Conservation (phyloP, 35 echinoderm and acorn worm species). For the Apostichopus californicus region DNA sequence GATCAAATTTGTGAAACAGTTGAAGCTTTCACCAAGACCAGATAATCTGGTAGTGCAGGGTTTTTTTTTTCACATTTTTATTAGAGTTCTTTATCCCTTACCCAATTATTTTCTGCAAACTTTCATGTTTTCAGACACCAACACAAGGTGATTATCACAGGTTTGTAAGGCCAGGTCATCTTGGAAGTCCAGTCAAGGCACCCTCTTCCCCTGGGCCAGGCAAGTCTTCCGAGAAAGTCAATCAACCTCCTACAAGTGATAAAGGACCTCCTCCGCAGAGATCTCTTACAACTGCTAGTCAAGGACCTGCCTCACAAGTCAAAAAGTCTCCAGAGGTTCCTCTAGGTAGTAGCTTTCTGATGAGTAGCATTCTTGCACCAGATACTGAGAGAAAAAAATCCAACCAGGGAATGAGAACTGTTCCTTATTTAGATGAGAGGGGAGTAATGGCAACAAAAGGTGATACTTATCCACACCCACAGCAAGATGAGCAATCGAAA, state of each 20-base stretch:
- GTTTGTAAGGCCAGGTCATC: not conserved
- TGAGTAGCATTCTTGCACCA: conserved; percentile 41
- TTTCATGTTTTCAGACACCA: conserved; percentile 7
- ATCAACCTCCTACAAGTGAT: not conserved
- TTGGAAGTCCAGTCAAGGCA: conserved; percentile 17
- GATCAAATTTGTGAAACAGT: too few species aligned
- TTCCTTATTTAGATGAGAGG: not conserved
- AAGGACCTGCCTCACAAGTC: not conserved
- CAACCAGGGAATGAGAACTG: not conserved
- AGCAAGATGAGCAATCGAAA: not conserved
- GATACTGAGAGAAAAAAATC: not conserved
- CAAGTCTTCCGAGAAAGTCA: not conserved
- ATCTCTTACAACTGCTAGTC: not conserved
- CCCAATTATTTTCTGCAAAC: too few species aligned
- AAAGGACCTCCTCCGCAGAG: not conserved
- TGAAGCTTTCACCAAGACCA: too few species aligned
- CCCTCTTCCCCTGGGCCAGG: conserved; percentile 22
- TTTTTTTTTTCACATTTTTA: too few species aligned
- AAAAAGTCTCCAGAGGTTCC: not conserved
- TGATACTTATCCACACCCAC: not conserved
- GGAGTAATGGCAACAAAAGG: not conserved
- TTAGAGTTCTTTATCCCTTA: too few species aligned
- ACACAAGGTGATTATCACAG: conserved; percentile 17
- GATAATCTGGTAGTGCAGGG: too few species aligned
- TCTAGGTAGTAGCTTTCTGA: conserved; percentile 32